A percentile compares a stretch with the other conserved stretches of the same genome.
These are phyloP conservation scores for Rhorus exstirpatorius DNA, from an alignment of 2,888 invertebrate genomes.

Conservation along the genomic window DNA sequence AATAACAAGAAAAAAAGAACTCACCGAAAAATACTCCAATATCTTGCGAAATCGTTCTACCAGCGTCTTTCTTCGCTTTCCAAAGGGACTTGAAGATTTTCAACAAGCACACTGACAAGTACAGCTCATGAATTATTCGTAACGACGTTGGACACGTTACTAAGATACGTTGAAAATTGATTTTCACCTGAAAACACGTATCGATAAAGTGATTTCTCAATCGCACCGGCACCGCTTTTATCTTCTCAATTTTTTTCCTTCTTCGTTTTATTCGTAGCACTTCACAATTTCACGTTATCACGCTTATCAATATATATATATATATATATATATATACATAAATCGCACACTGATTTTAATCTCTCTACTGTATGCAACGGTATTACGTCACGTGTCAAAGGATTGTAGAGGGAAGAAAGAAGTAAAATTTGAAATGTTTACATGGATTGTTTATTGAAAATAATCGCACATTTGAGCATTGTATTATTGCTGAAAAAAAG, in stretches of 20 bases:
- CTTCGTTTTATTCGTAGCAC: conserved; percentile 8
- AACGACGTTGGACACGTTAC: too few species aligned
- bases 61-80: background rate
- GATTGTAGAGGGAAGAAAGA: background rate
- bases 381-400: conserved; percentile 12
- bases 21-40: conserved; percentile 44
- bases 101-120: conserved; percentile 3
- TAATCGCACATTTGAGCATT: background rate
- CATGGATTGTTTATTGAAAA: background rate
- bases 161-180: too few species aligned
- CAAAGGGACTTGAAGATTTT: background rate
- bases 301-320: background rate
- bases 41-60: conserved; percentile 14
- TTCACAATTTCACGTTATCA: conserved; percentile 35
- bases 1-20: background rate
- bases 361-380: background rate
- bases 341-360: background rate
- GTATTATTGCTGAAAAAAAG: background rate
- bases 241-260: background rate
- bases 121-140: too few species aligned
- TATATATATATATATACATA: background rate
- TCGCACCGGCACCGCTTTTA: conserved; percentile 22
- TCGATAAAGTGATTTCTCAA: background rate
- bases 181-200: conserved; percentile 10
- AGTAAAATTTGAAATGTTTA: background rate